Evolutionary conservation across 2,113 vertebrate genomes (phyloP), one percentile per base, ranked within the genome.

Genomic region (Pygoscelis adeliae): DNA sequence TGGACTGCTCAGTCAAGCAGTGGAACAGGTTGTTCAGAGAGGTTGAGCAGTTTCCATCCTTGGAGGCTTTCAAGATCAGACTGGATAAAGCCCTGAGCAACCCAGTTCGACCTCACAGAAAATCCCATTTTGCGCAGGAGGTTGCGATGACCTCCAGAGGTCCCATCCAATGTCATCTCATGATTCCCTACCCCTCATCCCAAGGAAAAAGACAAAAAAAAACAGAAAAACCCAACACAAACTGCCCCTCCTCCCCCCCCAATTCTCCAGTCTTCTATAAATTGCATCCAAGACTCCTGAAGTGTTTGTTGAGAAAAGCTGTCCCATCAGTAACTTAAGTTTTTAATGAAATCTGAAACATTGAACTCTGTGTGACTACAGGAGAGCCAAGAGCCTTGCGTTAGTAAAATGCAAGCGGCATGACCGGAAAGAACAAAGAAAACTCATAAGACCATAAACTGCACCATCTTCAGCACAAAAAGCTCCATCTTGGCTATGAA

Each of bases 81-180:
- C 0, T 40, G 21, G 21, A 79, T 36, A 53, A 83, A 76, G n/a
- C 38, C 47, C 25, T 69, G 52, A 76, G 52, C 46, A 87, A 62
- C 22, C 26, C 2, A 3, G 5, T 58, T 44, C 1, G 1, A 53
- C 59, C 38, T 67, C 56, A 49, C 0, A 13, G 67, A 23, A 66
- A 78, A 79, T 6, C 23, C 18, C 23, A 2, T 13, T 63, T 36
- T 55, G 74, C 25, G 27, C 32, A 52, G 17, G 44, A 72, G 58
- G 56, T 8, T 53, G 62, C 63, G 17, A 34, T 11, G 30, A 63
- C 53, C 49, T 69, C 44, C 49, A n/a, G 32, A 65, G 16, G 22
- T 77, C 27, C 11, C 26, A 22, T 18, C 34, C 36, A 32, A 53
- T 11, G 40, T 2, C 2, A 13, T 10, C 58, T 76, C 36, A 11